Conservation (phyloP, 2,888 invertebrate species). For the Drosophila koepferae region DNA sequence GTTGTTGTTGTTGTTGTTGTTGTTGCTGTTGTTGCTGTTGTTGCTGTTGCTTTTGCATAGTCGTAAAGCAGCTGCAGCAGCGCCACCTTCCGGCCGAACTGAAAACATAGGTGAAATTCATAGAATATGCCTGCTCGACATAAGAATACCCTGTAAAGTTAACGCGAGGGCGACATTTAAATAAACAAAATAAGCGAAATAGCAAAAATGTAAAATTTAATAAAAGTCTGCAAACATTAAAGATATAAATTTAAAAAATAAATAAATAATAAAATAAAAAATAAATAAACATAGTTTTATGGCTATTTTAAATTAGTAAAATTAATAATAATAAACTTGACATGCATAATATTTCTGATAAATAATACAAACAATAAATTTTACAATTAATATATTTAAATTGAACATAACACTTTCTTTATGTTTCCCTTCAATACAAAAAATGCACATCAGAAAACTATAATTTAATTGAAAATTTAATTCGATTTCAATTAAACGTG, state of each 20-base stretch:
- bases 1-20: constrained; percentile 31
- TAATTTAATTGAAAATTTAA: neutral
- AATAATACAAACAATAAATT: too few relatives aligned
- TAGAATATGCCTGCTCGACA: neutral
- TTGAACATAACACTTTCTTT: too few relatives aligned
- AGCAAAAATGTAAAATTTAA: neutral
- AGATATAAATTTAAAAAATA: too few relatives aligned
- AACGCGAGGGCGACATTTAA: too few relatives aligned
- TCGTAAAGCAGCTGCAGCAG: constrained; percentile 78
- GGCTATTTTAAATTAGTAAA: too few relatives aligned
- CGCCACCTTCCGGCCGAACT: constrained; percentile 70
- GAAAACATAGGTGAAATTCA: constrained; percentile 24
- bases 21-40: constrained; percentile 33
- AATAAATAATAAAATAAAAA: too few relatives aligned
- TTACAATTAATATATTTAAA: too few relatives aligned
- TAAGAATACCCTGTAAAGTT: constrained; percentile 26
- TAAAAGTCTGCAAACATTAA: neutral
- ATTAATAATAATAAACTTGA: too few relatives aligned
- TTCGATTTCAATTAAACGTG: neutral
- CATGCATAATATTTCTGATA: too few relatives aligned
- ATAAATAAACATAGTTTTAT: too few relatives aligned
- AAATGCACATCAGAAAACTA: too few relatives aligned
- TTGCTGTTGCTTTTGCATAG: constrained; percentile 38
- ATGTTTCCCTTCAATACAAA: too few relatives aligned
- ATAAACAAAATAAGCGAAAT: neutral